phyloP scores from a whole-genome alignment of 2,113 vertebrate genomes.

The Leucopternis melanops region DNA sequence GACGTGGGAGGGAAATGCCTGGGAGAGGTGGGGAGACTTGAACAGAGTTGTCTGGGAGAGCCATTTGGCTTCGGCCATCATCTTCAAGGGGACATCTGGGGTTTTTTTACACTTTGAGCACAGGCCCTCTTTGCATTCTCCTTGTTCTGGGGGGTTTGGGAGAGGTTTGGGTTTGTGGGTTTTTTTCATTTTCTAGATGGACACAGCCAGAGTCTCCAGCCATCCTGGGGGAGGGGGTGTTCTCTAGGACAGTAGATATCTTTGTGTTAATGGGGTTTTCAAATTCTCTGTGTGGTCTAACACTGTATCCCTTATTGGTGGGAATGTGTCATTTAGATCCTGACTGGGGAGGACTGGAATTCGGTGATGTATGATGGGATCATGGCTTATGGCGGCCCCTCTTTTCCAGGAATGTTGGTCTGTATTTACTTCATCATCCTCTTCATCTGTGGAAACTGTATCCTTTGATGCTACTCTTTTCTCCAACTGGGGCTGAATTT shows the following conservation, averaged over 20 bases:
- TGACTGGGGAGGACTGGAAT: slow-evolving; percentile 99
- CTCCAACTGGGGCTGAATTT: not conserved
- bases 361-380: slow-evolving; percentile 99
- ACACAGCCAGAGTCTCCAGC: not conserved
- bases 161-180: no score
- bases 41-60: not conserved
- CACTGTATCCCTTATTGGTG: slow-evolving; percentile 77
- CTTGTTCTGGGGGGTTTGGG: not conserved
- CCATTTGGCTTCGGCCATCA: not conserved
- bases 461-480: slow-evolving; percentile 77
- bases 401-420: slow-evolving; percentile 99
- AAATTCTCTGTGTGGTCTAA: slow-evolving; percentile 74
- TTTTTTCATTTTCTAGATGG: not conserved
- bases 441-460: slow-evolving; percentile 99
- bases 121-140: not conserved
- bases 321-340: slow-evolving; percentile 88
- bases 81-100: not conserved
- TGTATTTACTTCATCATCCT: slow-evolving; percentile 99
- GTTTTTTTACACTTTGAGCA: not conserved
- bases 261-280: slow-evolving; percentile 42
- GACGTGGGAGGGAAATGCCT: not conserved
- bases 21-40: not conserved
- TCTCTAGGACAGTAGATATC: not conserved
- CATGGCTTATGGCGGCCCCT: slow-evolving; percentile 97
- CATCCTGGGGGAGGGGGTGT: not conserved